phyloP scores from a whole-genome alignment of 2,113 vertebrate species.

The Galemys pyrenaicus region DNA sequence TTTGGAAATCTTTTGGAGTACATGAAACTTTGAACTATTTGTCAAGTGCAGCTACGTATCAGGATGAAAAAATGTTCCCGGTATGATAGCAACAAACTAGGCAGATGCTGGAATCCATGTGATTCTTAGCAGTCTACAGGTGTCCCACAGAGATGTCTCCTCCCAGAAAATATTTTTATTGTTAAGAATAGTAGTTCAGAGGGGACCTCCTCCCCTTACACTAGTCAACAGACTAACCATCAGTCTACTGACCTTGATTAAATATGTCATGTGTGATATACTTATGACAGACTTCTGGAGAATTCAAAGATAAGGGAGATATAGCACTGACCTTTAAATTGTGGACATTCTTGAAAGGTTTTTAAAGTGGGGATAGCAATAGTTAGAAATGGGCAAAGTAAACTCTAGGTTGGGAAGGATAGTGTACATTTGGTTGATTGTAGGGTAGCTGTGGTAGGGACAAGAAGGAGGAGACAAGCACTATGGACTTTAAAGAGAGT shows the following conservation, averaged over 20 bases:
- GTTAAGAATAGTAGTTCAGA: neutral
- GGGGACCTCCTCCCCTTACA: neutral
- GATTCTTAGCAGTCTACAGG: neutral
- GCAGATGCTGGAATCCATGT: neutral
- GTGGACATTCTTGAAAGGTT: neutral
- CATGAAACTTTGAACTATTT: constrained; percentile 1
- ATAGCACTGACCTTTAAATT: neutral
- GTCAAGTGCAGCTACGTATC: neutral
- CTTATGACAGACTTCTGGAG: neutral
- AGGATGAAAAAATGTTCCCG: constrained; percentile 25
- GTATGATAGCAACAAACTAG: neutral
- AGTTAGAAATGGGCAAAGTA: neutral
- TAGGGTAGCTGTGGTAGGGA: neutral
- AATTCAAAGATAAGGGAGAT: neutral
- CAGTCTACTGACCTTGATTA: neutral
- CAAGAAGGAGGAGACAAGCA: neutral
- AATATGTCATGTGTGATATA: neutral
- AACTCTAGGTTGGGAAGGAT: neutral
- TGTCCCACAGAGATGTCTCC: neutral
- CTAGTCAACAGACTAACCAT: neutral
- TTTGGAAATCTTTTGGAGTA: constrained; percentile 30
- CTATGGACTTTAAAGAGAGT: neutral
- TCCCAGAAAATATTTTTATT: neutral
- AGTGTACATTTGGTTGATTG: neutral
- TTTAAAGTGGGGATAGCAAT: neutral